Percentiles rank a stretch among this genome's conserved stretches.
Conservation (phyloP, 2,113 vertebrate species). For the Solenodon paradoxus region DNA sequence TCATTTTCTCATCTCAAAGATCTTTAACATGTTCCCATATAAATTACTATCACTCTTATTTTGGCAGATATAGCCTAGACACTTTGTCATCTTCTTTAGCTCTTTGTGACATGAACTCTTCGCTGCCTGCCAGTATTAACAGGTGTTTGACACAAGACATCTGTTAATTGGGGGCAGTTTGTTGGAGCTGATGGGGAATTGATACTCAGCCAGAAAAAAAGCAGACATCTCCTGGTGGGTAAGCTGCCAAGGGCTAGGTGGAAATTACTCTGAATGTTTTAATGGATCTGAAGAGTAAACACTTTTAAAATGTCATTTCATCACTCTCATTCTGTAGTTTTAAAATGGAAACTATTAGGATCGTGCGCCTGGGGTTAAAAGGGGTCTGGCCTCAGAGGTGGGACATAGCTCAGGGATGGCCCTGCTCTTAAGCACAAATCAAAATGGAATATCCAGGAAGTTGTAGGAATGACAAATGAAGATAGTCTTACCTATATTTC, state of each 20-base stretch:
- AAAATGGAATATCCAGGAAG: conserved; percentile 49
- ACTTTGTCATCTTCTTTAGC: conserved; percentile 60
- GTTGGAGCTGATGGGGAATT: conserved; percentile 49
- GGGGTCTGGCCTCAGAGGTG: background rate
- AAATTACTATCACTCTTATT: conserved; percentile 36
- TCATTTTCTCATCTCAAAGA: conserved; percentile 33
- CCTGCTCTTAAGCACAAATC: background rate
- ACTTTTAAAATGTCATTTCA: conserved; percentile 51
- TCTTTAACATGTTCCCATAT: conserved; percentile 44
- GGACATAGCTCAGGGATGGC: background rate
- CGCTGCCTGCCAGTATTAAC: conserved; percentile 50
- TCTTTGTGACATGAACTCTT: conserved; percentile 14
- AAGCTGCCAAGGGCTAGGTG: conserved; percentile 57
- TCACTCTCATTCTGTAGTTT: background rate
- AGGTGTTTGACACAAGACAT: conserved; percentile 64
- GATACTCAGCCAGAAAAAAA: conserved; percentile 52
- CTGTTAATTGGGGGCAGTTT: conserved; percentile 59
- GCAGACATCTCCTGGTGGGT: conserved; percentile 11
- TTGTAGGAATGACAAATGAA: conserved; percentile 19
- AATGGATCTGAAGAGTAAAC: conserved; percentile 68
- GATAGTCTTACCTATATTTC: background rate
- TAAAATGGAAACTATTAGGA: conserved; percentile 63
- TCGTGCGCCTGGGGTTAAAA: background rate
- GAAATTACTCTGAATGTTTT: conserved; percentile 64
- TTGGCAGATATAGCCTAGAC: conserved; percentile 51